Percentiles rank a stretch among this genome's conserved stretches.
These are phyloP conservation scores for Drosophila setifemur DNA, from an alignment of 1,140 invertebrate genomes.

Conservation along the genomic window DNA sequence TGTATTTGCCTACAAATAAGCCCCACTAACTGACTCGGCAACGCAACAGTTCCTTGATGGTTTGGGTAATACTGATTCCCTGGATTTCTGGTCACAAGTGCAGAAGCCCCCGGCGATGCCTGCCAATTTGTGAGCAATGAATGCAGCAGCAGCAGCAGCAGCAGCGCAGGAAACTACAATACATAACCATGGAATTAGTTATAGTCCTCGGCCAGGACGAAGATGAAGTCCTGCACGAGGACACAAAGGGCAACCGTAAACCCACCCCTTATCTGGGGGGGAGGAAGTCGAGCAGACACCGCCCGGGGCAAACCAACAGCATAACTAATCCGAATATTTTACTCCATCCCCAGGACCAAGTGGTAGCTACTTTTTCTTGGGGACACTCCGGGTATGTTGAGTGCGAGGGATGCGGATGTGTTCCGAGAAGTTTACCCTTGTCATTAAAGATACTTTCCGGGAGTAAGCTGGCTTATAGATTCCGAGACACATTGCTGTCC, in stretches of 20 bases:
- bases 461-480: background rate
- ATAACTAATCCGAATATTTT: constrained; percentile 76
- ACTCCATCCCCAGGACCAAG: constrained; percentile 8
- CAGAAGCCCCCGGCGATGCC: constrained; percentile 40
- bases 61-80: background rate
- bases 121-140: constrained; percentile 74
- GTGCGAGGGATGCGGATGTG: background rate
- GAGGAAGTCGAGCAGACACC: constrained; percentile 23
- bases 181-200: constrained; percentile 77
- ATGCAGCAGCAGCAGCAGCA: constrained; percentile 56
- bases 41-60: constrained; percentile 36
- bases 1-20: constrained; percentile 49
- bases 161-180: constrained; percentile 64
- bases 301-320: constrained; percentile 60
- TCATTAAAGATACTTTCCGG: background rate
- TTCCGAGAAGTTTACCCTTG: background rate
- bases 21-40: constrained; percentile 48
- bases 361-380: constrained; percentile 15
- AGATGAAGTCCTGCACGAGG: constrained; percentile 15
- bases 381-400: constrained; percentile 3
- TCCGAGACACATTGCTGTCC: background rate
- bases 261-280: constrained; percentile 12
- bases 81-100: constrained; percentile 23
- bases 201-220: constrained; percentile 30
- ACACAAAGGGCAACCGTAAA: constrained; percentile 12